These are phyloP conservation scores for Hydrocynus forskahlii DNA, from an alignment of 2,797 vertebrate species.

Conservation along the genomic window DNA sequence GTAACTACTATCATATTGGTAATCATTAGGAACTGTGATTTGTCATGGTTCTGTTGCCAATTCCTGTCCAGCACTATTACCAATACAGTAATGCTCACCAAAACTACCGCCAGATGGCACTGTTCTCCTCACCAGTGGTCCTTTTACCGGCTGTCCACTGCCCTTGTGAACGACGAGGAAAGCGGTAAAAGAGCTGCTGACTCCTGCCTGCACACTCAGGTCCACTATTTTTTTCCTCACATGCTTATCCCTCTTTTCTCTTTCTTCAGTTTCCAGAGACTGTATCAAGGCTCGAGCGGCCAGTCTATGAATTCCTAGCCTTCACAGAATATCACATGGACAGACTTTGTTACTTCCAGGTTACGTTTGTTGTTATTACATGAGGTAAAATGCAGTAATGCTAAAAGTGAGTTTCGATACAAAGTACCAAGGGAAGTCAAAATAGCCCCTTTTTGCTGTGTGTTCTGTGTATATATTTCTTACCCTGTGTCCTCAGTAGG, in stretches of 20 bases:
- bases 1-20: no score
- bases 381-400: background rate
- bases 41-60: no score
- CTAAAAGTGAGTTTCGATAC: no score
- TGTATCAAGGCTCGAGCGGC: conserved; percentile 13
- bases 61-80: no score
- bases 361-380: background rate
- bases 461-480: background rate
- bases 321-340: background rate
- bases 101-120: background rate
- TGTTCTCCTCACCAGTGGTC: background rate
- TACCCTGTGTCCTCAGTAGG: conserved; percentile 66
- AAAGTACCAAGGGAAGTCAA: no score
- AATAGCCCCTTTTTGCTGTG: background rate
- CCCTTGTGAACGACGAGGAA: conserved; percentile 67
- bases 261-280: background rate
- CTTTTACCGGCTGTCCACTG: background rate
- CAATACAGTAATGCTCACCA: background rate
- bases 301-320: conserved; percentile 1
- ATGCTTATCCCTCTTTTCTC: background rate
- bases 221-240: conserved; percentile 65
- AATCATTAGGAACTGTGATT: no score
- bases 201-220: conserved; percentile 78
- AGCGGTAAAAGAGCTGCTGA: conserved; percentile 79
- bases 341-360: background rate